Conservation (phyloP, 2,113 vertebrate genomes). For the Conger conger region DNA sequence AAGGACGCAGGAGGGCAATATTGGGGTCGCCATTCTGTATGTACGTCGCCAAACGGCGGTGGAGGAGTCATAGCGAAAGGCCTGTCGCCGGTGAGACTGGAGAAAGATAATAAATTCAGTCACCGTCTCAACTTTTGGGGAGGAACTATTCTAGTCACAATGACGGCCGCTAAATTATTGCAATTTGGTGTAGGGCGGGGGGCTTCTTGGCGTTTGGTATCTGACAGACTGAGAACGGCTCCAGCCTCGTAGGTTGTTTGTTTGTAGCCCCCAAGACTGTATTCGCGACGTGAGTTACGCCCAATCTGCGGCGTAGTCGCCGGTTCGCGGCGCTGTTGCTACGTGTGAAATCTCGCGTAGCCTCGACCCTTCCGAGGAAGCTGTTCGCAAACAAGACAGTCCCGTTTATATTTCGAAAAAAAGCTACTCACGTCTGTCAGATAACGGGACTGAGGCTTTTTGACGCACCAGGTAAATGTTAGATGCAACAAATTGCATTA, state of each 20-base stretch:
- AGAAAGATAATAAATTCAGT: constrained; percentile 10
- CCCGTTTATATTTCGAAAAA: constrained; percentile 52
- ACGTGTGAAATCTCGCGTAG: constrained; percentile 41
- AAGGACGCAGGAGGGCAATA: neutral
- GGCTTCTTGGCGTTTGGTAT: neutral
- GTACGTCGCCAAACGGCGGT: constrained; percentile 15
- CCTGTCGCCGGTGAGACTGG: constrained; percentile 22
- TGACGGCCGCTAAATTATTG: neutral
- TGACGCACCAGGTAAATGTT: neutral
- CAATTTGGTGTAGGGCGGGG: neutral
- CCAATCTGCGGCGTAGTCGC: constrained; percentile 45
- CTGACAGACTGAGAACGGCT: constrained; percentile 39
- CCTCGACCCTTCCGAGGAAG: constrained; percentile 49
- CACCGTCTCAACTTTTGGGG: neutral
- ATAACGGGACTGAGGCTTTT: neutral
- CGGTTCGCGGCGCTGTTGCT: constrained; percentile 45
- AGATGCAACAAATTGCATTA: neutral
- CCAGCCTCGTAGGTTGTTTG: constrained; percentile 65
- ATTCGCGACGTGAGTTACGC: constrained; percentile 68
- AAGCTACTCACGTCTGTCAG: neutral
- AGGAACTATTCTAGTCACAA: too few species aligned
- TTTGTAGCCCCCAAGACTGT: constrained; percentile 69
- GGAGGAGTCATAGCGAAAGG: constrained; percentile 11
- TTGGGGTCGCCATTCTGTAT: constrained; percentile 5
- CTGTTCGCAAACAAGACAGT: neutral